Evolutionary conservation across 2,113 vertebrate genomes (phyloP), one percentile per base, ranked within the genome.

Genomic region (Eulemur macaco): DNA sequence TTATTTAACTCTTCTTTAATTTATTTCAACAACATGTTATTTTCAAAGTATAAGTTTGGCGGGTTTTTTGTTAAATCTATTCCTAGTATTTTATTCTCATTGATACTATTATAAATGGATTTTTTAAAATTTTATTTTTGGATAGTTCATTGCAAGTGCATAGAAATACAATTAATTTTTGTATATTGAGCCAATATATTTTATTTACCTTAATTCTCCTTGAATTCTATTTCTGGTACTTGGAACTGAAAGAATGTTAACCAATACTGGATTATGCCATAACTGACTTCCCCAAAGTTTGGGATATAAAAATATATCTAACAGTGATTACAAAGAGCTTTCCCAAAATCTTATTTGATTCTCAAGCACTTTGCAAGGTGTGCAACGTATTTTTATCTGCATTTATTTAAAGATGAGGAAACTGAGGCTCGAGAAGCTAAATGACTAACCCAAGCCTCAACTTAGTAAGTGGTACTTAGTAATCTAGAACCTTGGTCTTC

Each of bases 71-170:
- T 89, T 77, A 94, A 54, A 81, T 86, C 71, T 37, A 37, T 86
- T 91, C 31, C 18, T 69, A 91, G 29, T 80, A 50, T 78, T 91
- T 81, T 90, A 21, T 94, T 86, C 12, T 50, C 69, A 8, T 45
- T 86, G 64, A 73, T n/a, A 8, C 25, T 78, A 71, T 52, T 86
- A 15, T 78, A 17, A 93, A 52, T 95, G 47, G n/a, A 78, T 86
- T 89, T 89, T 92, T 85, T 52, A 71, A 64, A 74, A 89, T 45
- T 86, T 92, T 27, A 96, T 82, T 68, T 95, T 60, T 66, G 29
- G 25, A 66, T 82, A 76, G 18, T 66, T 86, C n/a, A 20, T 89
- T 63, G 14, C 45, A 77, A 80, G 6, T 39, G 6, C 23, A 31
- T 29, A 78, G 37, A 66, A 83, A 78, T 88, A 78, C 14, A 66